Conservation (phyloP, 2,888 invertebrate genomes). For the Philhelius pedissequus region DNA sequence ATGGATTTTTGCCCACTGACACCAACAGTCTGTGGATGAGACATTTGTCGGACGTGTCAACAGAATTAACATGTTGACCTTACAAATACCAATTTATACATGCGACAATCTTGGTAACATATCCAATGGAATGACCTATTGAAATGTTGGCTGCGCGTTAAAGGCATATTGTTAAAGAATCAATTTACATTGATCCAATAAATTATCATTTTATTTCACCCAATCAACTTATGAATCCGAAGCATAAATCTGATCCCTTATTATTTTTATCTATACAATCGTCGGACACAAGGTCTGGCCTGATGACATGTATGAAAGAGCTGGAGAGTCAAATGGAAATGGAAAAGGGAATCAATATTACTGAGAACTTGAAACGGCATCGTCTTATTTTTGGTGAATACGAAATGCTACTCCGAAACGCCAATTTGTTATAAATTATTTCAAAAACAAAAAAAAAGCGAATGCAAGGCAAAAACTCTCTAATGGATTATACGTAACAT, state of each 20-base stretch:
- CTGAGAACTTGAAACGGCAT: background rate
- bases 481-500: background rate
- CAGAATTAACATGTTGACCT: constrained; percentile 44
- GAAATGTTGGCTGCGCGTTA: background rate
- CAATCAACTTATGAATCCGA: constrained; percentile 55
- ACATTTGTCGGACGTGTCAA: constrained; percentile 28
- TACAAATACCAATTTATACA: constrained; percentile 7
- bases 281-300: background rate
- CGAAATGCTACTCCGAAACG: background rate
- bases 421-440: background rate
- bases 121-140: constrained; percentile 15
- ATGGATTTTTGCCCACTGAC: constrained; percentile 33
- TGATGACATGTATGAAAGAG: no score
- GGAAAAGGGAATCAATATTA: background rate
- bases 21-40: constrained; percentile 15
- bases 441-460: background rate
- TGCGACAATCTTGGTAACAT: background rate
- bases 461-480: background rate
- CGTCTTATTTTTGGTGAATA: background rate
- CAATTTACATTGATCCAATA: constrained; percentile 53
- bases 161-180: constrained; percentile 17
- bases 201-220: constrained; percentile 57
- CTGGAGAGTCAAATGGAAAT: background rate
- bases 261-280: constrained; percentile 44
- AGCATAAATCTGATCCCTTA: constrained; percentile 55